Evolutionary conservation across 2,113 vertebrate genomes (phyloP).

Genomic region (Chascanopsetta lugubris): DNA sequence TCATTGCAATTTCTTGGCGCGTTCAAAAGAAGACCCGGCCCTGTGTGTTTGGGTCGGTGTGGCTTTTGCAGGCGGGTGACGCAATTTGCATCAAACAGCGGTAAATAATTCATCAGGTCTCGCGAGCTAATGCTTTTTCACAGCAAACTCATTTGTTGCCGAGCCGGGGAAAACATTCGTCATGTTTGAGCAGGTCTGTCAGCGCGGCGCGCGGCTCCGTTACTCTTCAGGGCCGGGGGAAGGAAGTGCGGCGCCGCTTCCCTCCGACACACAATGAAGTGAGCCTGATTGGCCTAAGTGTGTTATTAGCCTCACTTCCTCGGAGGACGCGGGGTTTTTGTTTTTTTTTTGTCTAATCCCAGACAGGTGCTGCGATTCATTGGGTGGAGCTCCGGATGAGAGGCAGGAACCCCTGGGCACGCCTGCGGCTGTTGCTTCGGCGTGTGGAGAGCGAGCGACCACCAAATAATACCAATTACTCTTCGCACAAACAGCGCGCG

Average conservation of each 20-base stretch:
- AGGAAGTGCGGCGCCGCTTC: constrained; percentile 14
- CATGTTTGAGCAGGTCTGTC: constrained; percentile 43
- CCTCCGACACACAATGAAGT: constrained; percentile 68
- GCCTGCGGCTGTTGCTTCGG: constrained; percentile 37
- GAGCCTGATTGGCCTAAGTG: constrained; percentile 66
- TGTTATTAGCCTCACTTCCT: constrained; percentile 72
- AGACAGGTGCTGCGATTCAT: constrained; percentile 60
- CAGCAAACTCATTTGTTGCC: constrained; percentile 28
- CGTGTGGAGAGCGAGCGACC: constrained; percentile 10
- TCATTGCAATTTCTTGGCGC: not conserved
- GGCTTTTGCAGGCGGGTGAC: constrained; percentile 2
- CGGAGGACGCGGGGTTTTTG: constrained; percentile 65
- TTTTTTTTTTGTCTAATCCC: constrained; percentile 46
- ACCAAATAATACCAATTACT: constrained; percentile 36
- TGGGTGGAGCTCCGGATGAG: constrained; percentile 41
- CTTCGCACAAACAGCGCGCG: constrained; percentile 17
- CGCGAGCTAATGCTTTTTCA: constrained; percentile 29
- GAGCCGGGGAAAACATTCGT: constrained; percentile 23
- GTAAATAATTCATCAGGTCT: constrained; percentile 27
- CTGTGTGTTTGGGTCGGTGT: constrained; percentile 5
- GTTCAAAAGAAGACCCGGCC: not conserved
- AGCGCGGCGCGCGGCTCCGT: constrained; percentile 24
- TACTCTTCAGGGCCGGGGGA: constrained; percentile 21
- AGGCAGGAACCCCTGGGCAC: constrained; percentile 17
- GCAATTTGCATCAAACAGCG: constrained; percentile 6